Evolutionary conservation across 2,113 vertebrate genomes (phyloP), one percentile per base, ranked within the genome.

Genomic region (Dolichotis patagonum): DNA sequence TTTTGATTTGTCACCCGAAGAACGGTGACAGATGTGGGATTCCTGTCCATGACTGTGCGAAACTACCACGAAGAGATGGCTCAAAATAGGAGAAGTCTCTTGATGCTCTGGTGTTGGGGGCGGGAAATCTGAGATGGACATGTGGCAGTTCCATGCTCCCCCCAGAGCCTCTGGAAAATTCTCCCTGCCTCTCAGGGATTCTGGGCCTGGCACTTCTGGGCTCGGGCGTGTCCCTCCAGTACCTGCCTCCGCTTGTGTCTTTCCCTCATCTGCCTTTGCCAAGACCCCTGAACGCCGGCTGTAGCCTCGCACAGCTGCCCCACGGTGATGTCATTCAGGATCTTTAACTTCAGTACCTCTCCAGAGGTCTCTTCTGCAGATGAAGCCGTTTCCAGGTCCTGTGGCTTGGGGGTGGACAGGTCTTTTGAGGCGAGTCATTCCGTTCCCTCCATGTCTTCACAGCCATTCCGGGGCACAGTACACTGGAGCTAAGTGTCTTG

Each of bases 201-300:
- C 69, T 20, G 35, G 60, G 3, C 7, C 8, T 32, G 14, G 54
- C 3, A 0, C 1, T 2, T 10, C 69, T 17, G 3, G 28, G 5
- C 5, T 14, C 26, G 3, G 56, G 43, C 0, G 0, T 2, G 0
- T 32, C 1, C 0, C 19, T 24, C 12, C 24, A 0, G 0, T 1
- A 20, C 58, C 46, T 17, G 32, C 9, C 82, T 32, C 22, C 0
- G 0, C 22, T 20, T 1, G 26, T 3, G 38, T 24, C 16, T 54
- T 13, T 4, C n/a, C 35, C 69, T 35, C 46, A 7, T 7, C 12
- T 43, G 14, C 1, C 60, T 84, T 65, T n/a, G 13, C 2, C 13
- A 1, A 41, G 35, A 8, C 38, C 24, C 5, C 16, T 20, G 14
- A 2, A n/a, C 5, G 5, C 1, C 35, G 13, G 52, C 24, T 7